phyloP scores from a whole-genome alignment of 2,888 invertebrate species.

The Polydesmus complanatus region DNA sequence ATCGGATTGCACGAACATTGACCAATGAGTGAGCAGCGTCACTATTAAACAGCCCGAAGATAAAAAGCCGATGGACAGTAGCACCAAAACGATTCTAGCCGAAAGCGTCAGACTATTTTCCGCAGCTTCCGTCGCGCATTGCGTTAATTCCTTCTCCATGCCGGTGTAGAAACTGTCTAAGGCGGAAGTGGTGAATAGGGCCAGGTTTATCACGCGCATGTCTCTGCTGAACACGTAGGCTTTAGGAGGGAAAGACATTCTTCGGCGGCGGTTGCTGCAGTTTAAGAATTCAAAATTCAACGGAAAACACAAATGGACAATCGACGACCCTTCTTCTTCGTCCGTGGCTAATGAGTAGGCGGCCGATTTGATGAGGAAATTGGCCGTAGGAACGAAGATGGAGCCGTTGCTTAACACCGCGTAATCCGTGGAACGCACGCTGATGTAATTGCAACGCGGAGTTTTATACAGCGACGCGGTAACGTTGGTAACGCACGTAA shows the following conservation, averaged over 20 bases:
- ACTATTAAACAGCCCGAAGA: background rate
- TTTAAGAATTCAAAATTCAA: background rate
- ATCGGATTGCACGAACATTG: background rate
- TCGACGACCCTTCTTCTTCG: no score
- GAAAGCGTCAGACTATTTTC: background rate
- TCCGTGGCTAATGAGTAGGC: background rate
- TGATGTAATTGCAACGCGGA: background rate
- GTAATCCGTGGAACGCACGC: background rate
- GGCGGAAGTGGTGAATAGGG: background rate
- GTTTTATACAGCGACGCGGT: background rate
- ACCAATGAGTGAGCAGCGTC: background rate
- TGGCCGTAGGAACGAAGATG: background rate
- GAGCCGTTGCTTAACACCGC: background rate
- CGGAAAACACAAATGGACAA: background rate
- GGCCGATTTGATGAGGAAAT: background rate
- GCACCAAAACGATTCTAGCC: background rate
- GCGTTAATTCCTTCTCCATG: background rate
- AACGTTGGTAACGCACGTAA: background rate
- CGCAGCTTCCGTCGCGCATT: background rate
- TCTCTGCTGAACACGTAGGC: background rate
- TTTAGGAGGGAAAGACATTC: background rate
- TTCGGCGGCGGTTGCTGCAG: background rate
- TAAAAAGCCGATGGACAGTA: background rate
- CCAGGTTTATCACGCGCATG: background rate
- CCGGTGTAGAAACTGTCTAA: background rate